Base-by-base conservation (phyloP, 2,888 invertebrate species). In the Spialia ferax region DNA sequence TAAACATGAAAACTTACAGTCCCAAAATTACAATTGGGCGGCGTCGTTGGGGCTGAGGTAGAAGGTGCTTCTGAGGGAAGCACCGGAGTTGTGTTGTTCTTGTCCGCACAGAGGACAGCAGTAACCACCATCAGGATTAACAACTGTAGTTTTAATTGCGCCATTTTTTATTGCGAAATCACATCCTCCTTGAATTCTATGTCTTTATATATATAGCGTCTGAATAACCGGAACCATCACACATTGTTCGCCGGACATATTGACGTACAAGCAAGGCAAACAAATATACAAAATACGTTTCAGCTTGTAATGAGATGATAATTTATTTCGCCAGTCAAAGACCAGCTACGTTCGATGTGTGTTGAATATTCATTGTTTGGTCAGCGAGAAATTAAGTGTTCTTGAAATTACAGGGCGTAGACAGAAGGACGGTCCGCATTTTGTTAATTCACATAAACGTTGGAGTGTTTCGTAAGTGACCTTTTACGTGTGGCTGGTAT, bases 91-190 rank as follows among this genome's bases (percentile, higher is more conserved):
- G 55, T 29, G 4, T 18, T 18, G 13, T 57, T 69, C 38, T 75
- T 75, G 6, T 79, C 74, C 15, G 80, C 81, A 57, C 79, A 72
- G 2, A 70, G 38, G 18, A 67, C 77, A 55, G 78, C 63, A 8
- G 74, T 77, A 8, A 81, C 68, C 4, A 81, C 0, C 4, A 72
- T 52, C n/a, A 81, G 42, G 13, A 80, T 68, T 3, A 79, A 8
- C 13, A 63, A 15, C 20, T 78, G 71, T n/a, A 81, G 7, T 66
- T 71, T 78, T 57, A 79, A 73, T 69, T 77, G 71, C 45, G 74
- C 64, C 54, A 70, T 70, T 67, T 75, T 65, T 22, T 42, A 50
- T 10, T 56, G 45, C 29, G 26, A 55, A 29, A 8, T 63, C 55
- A 4, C 29, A 13, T 15, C 11, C 55, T n/a, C 56, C 55, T 56